Percentiles rank a stretch among this genome's conserved stretches.
phyloP scores from a whole-genome alignment of 2,113 vertebrate genomes.

The Gymnobelideus leadbeateri region DNA sequence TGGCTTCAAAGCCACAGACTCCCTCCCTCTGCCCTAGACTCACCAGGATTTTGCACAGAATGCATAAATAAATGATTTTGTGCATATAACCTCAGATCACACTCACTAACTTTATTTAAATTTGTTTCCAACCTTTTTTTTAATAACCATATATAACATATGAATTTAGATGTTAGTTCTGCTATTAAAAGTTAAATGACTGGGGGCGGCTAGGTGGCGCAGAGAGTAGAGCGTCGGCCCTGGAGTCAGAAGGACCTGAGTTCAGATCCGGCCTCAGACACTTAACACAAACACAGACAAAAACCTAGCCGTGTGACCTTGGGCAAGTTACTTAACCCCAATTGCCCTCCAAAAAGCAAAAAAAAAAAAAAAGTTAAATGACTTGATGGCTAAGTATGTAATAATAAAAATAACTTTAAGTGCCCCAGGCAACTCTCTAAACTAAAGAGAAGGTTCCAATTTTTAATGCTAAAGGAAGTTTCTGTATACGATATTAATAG shows the following conservation, averaged over 20 bases:
- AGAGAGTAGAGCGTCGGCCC: no score
- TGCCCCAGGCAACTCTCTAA: neutral
- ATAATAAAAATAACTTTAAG: neutral
- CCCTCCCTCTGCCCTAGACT: neutral
- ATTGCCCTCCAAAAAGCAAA: no score
- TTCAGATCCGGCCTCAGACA: no score
- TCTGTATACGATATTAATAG: neutral
- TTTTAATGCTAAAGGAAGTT: neutral
- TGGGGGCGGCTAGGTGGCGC: no score
- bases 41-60: neutral
- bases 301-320: no score
- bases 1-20: no score
- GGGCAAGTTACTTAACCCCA: no score
- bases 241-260: no score
- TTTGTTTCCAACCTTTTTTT: neutral
- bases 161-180: neutral
- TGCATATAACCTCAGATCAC: neutral
- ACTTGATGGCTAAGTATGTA: neutral
- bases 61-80: neutral
- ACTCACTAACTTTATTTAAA: neutral
- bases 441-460: neutral
- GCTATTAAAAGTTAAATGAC: slow-evolving; percentile 1
- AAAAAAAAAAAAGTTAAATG: slow-evolving; percentile 15
- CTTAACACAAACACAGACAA: no score
- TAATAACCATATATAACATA: neutral